Evolutionary conservation across 2,888 invertebrate species (phyloP), one percentile per base, ranked within the genome.

Genomic region (Bellardia bayeri): DNA sequence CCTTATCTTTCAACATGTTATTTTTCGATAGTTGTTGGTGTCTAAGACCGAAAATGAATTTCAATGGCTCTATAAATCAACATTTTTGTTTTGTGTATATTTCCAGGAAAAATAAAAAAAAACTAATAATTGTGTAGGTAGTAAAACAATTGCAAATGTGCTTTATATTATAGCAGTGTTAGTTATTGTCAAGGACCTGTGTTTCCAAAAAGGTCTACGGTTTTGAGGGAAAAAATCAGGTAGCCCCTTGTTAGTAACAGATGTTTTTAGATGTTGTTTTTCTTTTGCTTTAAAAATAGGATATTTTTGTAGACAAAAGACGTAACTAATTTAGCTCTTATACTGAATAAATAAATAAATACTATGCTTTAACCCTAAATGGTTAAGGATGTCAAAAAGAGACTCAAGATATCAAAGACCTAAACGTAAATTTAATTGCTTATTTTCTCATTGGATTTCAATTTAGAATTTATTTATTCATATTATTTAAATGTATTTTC

Each of bases 111-210:
- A 45, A 45, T 16, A 9, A 23, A 9, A 9, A 9, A 40, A 64
- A 45, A 45, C 45, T 51, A 51, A 51, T 51, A n/a, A 3, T 51
- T 51, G 51, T 51, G 7, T 37, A 61, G n/a, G 3, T 37, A 3
- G 37, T 23, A 23, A 23, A 23, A 23, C 23, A 61, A 61, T 61
- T 33, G 14, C 61, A 14, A 56, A 71, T 45, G 6, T n/a, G 5
- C 4, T 14, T 1, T n/a, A 51, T 3, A 1, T 51, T 14, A 14
- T 51, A 3, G 9, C 13, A 13, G 14, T 3, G 33, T 78, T 75
- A 56, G 16, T 56, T 1, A 16, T 49, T 79, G 8, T n/a, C 13
- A 58, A 68, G 56, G 58, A 68, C 78, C 78, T 79, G 68, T 68
- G 40, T 40, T 5, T 13, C 14, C 42, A 49, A 61, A 58, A 4